phyloP scores from a whole-genome alignment of 1,140 invertebrate genomes.

The Lanistes nyassanus region DNA sequence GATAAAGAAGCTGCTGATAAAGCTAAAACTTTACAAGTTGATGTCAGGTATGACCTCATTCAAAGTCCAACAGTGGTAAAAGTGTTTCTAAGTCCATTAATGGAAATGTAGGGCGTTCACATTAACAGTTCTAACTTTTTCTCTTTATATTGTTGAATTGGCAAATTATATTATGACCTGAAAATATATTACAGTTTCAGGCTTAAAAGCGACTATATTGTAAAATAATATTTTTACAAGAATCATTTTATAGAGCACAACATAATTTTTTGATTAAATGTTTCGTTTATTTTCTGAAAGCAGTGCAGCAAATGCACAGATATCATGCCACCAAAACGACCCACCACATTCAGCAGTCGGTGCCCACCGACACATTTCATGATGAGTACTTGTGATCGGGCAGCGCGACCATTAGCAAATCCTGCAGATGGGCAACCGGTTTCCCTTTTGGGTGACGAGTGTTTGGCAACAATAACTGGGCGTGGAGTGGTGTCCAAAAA shows the following conservation, averaged over 20 bases:
- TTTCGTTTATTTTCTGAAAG: background rate
- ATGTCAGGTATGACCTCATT: too few species aligned
- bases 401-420: background rate
- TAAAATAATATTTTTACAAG: background rate
- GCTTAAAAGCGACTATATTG: too few species aligned
- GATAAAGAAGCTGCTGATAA: too few species aligned
- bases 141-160: background rate
- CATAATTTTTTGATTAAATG: background rate
- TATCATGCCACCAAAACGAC: conserved; percentile 19
- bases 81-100: too few species aligned
- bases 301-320: too few species aligned
- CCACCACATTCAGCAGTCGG: background rate
- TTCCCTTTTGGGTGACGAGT: background rate
- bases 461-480: background rate
- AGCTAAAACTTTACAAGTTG: too few species aligned
- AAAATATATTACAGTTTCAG: too few species aligned
- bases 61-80: too few species aligned
- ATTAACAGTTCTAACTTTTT: too few species aligned
- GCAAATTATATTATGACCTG: background rate
- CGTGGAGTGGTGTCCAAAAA: conserved; percentile 41
- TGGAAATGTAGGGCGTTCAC: too few species aligned
- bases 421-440: background rate
- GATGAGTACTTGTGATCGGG: conserved; percentile 18
- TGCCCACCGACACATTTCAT: conserved; percentile 21
- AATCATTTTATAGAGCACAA: background rate